Conservation (phyloP, 2,113 vertebrate species). For the Triplophysa siluroides region DNA sequence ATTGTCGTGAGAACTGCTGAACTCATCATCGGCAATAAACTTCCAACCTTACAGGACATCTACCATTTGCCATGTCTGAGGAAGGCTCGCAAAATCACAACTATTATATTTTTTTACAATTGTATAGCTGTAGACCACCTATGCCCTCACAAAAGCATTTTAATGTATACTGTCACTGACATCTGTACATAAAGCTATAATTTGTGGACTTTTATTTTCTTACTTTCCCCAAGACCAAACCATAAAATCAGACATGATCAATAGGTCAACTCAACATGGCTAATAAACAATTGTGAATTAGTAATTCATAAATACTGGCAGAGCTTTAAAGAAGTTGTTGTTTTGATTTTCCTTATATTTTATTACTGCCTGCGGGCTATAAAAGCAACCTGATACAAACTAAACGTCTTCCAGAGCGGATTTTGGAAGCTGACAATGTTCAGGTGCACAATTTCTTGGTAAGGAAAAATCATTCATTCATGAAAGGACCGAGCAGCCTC, state of each 20-base stretch:
- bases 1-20: neutral
- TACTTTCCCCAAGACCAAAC: too few relatives aligned
- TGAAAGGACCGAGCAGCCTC: neutral
- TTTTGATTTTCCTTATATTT: neutral
- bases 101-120: too few relatives aligned
- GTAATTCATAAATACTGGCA: neutral
- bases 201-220: too few relatives aligned
- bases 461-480: neutral
- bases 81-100: neutral
- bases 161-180: too few relatives aligned
- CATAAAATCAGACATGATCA: too few relatives aligned
- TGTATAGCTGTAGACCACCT: too few relatives aligned
- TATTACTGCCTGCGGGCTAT: neutral
- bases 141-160: too few relatives aligned
- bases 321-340: neutral
- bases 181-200: too few relatives aligned
- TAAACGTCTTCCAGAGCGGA: neutral
- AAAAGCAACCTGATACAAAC: constrained; percentile 7
- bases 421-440: neutral
- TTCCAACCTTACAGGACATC: neutral
- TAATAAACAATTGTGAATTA: neutral
- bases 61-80: neutral
- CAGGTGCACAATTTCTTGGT: neutral
- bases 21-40: neutral
- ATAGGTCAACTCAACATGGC: too few relatives aligned